Base-by-base conservation (phyloP, 2,113 vertebrate species). In the Rhineura floridana region DNA sequence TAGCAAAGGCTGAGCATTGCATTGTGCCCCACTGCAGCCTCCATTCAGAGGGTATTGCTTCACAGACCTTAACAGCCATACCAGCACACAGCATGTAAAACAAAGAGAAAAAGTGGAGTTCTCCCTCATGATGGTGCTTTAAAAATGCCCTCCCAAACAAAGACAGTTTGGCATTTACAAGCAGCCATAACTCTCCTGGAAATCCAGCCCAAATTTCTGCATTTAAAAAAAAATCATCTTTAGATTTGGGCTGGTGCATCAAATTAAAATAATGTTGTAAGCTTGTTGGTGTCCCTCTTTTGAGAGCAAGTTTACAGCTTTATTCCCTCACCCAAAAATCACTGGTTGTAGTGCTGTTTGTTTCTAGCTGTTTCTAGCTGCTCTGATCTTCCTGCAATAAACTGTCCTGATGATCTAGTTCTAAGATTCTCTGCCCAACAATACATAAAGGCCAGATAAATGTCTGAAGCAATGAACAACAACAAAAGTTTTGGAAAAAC, bases 211-310 rank as follows among this genome's bases (percentile, higher is more conserved):
- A 46, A 2, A 1, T 55, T 36, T 63, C 91, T 70, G 59, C 33
- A 48, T 81, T 85, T n/a, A n/a, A n/a, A n/a, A n/a, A n/a, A n/a
- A n/a, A 28, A 4, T 65, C 39, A 36, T 0, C 67, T 0, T 0
- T 28, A n/a, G 59, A 88, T 90, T 75, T 80, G 36, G 1, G 30
- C 10, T 85, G 88, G 81, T 28, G 21, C 86, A 79, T 36, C 30
- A 15, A 89, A 79, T 62, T 79, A 75, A 69, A 13, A 62, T 2
- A 70, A 87, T 70, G 81, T 88, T 46, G 87, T 39, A 88, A 81
- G 23, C 23, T 72, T n/a, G 83, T 90, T 86, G 87, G 44, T 84
- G 12, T 80, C 46, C 13, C 85, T 85, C 77, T 46, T 15, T 87
- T 87, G 7, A 55, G 15, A 87, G 0, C 2, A 17, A 69, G 85